Conservation (phyloP, 2,797 vertebrate species). For the Lates japonicus region DNA sequence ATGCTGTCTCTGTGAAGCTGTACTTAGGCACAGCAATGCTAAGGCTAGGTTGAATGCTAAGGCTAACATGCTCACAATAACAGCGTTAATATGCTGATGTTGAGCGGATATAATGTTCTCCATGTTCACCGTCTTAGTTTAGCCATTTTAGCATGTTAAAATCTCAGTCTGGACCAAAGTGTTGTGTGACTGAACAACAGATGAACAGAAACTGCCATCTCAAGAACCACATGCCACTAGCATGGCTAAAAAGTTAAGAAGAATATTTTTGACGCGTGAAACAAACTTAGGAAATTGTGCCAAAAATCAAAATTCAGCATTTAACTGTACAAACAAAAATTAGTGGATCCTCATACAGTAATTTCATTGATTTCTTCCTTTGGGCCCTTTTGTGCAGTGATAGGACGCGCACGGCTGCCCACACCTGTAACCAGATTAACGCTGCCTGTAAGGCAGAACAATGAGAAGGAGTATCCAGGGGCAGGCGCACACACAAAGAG, state of each 20-base stretch:
- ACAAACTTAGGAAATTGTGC: not conserved
- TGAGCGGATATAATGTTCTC: not conserved
- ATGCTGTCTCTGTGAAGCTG: not conserved
- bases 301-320: not conserved
- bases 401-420: not conserved
- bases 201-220: not conserved
- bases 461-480: constrained; percentile 48
- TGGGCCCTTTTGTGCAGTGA: not conserved
- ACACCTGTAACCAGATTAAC: constrained; percentile 71
- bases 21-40: not conserved
- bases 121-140: not conserved
- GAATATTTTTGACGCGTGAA: not conserved
- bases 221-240: not conserved
- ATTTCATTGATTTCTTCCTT: not conserved
- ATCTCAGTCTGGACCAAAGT: not conserved
- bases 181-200: not conserved
- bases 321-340: not conserved
- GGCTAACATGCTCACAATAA: not conserved
- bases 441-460: constrained; percentile 52
- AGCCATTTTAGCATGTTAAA: not conserved
- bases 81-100: not conserved
- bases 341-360: not conserved
- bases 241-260: not conserved
- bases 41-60: not conserved
- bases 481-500: constrained; percentile 38